Evolutionary conservation across 1,140 invertebrate genomes (phyloP).

Genomic region (Drosophila paulistorum): DNA sequence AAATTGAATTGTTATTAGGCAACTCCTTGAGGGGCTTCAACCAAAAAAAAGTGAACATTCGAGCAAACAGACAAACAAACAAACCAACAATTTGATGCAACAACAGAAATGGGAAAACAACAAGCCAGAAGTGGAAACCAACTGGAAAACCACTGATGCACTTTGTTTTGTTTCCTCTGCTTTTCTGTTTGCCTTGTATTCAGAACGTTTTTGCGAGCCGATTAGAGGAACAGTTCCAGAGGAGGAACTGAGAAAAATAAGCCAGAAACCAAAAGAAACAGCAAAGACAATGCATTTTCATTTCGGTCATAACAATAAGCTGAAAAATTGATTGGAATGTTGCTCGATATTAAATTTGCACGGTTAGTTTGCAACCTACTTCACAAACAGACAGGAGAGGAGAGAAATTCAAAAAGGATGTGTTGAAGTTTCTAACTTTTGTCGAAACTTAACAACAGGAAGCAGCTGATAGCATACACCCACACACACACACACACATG

Average conservation of each 20-base stretch:
- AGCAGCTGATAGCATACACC: conserved; percentile 67
- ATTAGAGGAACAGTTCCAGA: neutral
- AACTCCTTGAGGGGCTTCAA: conserved; percentile 22
- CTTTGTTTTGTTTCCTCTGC: neutral
- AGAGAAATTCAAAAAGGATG: neutral
- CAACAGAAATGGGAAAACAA: conserved; percentile 5
- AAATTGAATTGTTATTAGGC: conserved; percentile 58
- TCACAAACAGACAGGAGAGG: conserved; percentile 37
- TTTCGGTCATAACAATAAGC: neutral
- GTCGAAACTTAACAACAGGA: conserved; percentile 73
- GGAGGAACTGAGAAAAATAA: no score
- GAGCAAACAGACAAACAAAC: conserved; percentile 3
- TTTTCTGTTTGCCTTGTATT: conserved; percentile 1
- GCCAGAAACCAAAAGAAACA: conserved; percentile 12
- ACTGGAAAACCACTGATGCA: conserved; percentile 11
- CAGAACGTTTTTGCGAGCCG: conserved; percentile 1
- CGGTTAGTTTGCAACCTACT: conserved; percentile 46
- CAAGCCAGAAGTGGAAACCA: conserved; percentile 11
- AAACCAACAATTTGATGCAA: neutral
- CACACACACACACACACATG: conserved; percentile 28
- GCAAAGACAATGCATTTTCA: conserved; percentile 14
- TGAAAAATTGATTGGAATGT: conserved; percentile 62
- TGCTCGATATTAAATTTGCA: conserved; percentile 54
- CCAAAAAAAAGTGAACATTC: conserved; percentile 3
- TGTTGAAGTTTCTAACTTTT: conserved; percentile 5